Evolutionary conservation across 2,888 invertebrate genomes (phyloP).

Genomic region (Drosophila melanosoma): DNA sequence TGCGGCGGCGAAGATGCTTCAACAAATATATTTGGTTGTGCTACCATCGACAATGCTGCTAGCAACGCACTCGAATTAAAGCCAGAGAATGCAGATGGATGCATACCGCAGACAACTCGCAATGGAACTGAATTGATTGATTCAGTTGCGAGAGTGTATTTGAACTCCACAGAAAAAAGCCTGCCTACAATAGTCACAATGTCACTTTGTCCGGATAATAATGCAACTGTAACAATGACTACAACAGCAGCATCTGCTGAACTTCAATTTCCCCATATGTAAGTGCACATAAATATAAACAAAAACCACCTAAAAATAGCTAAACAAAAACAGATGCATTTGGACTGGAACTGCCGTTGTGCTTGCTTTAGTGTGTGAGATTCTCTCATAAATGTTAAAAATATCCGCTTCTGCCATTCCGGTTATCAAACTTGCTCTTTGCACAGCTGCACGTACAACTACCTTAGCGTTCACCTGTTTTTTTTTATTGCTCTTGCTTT

Average conservation of each 20-base stretch:
- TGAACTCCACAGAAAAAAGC: conserved; percentile 49
- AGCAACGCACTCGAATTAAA: conserved; percentile 34
- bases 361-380: background rate
- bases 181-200: conserved; percentile 21
- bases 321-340: background rate
- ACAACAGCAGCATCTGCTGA: conserved; percentile 21
- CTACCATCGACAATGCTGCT: conserved; percentile 18
- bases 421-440: conserved; percentile 1
- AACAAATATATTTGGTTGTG: conserved; percentile 76
- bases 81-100: conserved; percentile 1
- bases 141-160: conserved; percentile 80
- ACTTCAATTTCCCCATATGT: conserved; percentile 34
- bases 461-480: conserved; percentile 26
- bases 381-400: background rate
- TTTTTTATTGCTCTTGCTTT: background rate
- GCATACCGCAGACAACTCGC: conserved; percentile 1
- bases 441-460: too few species aligned
- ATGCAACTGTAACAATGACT: conserved; percentile 43
- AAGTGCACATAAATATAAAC: conserved; percentile 35
- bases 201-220: conserved; percentile 40
- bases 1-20: conserved; percentile 61
- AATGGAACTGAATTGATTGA: conserved; percentile 40
- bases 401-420: background rate
- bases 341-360: background rate
- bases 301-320: background rate